These are phyloP conservation scores for Argyra leucocephala DNA, from an alignment of 2,888 invertebrate genomes.

Conservation along the genomic window DNA sequence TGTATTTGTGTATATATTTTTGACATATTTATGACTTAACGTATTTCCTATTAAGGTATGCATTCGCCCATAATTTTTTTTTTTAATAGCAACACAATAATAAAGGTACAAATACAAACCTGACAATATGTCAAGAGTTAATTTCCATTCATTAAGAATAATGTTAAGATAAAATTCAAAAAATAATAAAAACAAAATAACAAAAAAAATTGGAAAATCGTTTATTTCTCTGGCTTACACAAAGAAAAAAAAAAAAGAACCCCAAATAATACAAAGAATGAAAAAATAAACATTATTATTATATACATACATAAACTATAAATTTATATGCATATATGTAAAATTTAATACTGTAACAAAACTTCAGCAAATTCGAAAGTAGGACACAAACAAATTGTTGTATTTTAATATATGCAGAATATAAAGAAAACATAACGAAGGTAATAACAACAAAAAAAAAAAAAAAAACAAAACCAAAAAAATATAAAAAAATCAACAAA, in stretches of 20 bases:
- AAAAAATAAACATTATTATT: neutral
- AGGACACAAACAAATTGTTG: constrained; percentile 3
- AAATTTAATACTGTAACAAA: neutral
- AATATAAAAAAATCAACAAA: neutral
- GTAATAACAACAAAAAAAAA: neutral
- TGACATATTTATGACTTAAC: neutral
- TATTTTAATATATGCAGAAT: neutral
- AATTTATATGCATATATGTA: neutral
- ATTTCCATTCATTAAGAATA: neutral
- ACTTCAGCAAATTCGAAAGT: constrained; percentile 1
- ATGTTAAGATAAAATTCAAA: neutral
- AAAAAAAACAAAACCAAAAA: neutral
- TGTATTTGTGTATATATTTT: neutral
- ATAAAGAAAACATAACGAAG: neutral
- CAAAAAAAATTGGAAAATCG: too few species aligned
- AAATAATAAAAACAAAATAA: too few species aligned
- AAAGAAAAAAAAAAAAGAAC: neutral
- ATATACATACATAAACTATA: neutral
- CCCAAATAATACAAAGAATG: neutral
- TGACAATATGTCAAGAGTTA: too few species aligned
- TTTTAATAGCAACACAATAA: too few species aligned
- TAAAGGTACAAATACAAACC: too few species aligned
- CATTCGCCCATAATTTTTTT: neutral
- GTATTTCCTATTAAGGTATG: neutral
- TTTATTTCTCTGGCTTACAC: neutral